Base-by-base conservation (phyloP, 2,888 invertebrate genomes). In the Drosophila testacea region DNA sequence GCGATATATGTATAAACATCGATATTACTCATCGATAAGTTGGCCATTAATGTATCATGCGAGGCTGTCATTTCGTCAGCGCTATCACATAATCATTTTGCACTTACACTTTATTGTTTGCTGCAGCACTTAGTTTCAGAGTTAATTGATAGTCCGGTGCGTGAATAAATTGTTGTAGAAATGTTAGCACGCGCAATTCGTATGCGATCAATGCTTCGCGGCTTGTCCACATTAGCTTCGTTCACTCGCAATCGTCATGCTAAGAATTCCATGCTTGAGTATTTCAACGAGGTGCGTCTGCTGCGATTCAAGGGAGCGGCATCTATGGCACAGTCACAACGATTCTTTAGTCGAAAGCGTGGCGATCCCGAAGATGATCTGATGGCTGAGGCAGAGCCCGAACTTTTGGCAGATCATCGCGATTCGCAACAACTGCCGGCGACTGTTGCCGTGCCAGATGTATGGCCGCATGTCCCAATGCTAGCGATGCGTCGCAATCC, bases 381-480 rank as follows among this genome's bases (percentile, higher is more conserved):
- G 2, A 67, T 63, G 30, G 34, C 62, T 1, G 86, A 88, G 0
- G 66, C 51, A 1, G 65, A 68, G 6, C 60, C 88, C 0, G 89
- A 87, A 34, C 4, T 81, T 2, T 84, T 91, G n/a, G 10, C 59
- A 3, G 84, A 87, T 5, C 72, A 89, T 11, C 72, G 79, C 4
- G 91, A 91, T 48, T 60, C 89, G 2, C 91, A 91, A 36, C 79
- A 91, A 39, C 75, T 97, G 73, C 97, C 98, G 51, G 97, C 98
- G 0, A 96, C 98, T 0, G 96, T 98, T 50, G 96, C 97, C 13
- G 97, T 99, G 32, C 99, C 99, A 0, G 99, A 99, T 92, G 96
- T 97, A 9, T 99, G 98, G 96, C 99, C 99, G 0, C 96, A 97
- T 91, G 96, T 99, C 22, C 99, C 99, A 4, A 95, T 99, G 7